Evolutionary conservation across 2,797 vertebrate species (phyloP).

Genomic region (Petrocephalus schoutedeni): DNA sequence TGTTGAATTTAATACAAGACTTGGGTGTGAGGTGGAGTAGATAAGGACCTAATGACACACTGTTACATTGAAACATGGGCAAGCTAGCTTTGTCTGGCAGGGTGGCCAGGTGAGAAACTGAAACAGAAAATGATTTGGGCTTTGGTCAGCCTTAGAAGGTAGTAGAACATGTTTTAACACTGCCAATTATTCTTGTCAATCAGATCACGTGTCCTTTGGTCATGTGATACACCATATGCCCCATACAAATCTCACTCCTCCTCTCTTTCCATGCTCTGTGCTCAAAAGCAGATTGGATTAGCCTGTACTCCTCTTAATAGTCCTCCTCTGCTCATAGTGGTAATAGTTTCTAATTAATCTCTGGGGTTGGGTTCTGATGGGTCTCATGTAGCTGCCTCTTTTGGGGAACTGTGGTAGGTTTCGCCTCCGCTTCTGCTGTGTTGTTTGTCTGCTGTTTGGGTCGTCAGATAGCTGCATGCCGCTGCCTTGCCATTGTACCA

Average conservation of each 20-base stretch:
- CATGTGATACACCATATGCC: slow-evolving; percentile 65
- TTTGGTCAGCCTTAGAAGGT: neutral
- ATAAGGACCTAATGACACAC: neutral
- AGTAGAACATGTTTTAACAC: neutral
- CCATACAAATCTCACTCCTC: slow-evolving; percentile 49
- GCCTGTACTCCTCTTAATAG: neutral
- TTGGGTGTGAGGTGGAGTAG: neutral
- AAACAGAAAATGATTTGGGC: neutral
- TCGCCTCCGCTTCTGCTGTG: neutral
- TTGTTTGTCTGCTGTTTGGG: neutral
- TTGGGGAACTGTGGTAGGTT: neutral
- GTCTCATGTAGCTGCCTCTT: neutral
- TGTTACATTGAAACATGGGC: neutral
- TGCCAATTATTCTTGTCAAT: slow-evolving; percentile 19
- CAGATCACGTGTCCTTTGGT: slow-evolving; percentile 42
- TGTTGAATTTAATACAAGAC: neutral
- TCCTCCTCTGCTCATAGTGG: neutral
- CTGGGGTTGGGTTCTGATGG: neutral
- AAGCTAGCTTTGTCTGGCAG: neutral
- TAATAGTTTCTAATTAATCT: neutral
- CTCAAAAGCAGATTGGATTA: slow-evolving; percentile 66
- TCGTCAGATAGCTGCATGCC: neutral
- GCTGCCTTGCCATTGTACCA: neutral
- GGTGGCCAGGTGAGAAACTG: neutral
- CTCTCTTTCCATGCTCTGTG: slow-evolving; percentile 38